phyloP scores from a whole-genome alignment of 2,113 vertebrate species.

The Nothoprocta pentlandii region DNA sequence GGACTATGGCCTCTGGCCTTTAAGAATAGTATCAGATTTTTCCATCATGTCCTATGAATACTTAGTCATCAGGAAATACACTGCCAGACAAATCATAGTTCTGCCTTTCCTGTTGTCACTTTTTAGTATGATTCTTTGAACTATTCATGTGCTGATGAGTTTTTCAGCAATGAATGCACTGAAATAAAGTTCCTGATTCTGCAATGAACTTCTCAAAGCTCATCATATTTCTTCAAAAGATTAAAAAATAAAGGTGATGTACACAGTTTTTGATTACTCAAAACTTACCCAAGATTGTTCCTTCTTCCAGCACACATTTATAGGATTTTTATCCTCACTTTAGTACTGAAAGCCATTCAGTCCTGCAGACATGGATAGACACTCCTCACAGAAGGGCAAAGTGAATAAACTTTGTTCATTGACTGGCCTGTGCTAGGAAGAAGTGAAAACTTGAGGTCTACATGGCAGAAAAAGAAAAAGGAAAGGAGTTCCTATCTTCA shows the following conservation, averaged over 20 bases:
- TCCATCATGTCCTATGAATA: constrained; percentile 39
- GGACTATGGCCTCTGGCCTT: constrained; percentile 51
- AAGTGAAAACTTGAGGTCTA: constrained; percentile 23
- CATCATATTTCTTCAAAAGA: not conserved
- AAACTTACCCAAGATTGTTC: not conserved
- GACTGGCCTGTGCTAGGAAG: constrained; percentile 10
- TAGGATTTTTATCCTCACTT: constrained; percentile 18
- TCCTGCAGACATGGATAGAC: not conserved
- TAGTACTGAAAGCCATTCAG: not conserved
- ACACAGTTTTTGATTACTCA: not conserved
- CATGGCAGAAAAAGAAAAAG: constrained; percentile 66
- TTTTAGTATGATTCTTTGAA: constrained; percentile 57
- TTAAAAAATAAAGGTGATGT: not conserved
- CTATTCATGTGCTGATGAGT: constrained; percentile 30
- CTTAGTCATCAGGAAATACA: constrained; percentile 45
- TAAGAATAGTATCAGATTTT: constrained; percentile 51
- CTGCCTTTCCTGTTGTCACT: constrained; percentile 65
- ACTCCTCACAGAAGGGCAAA: not conserved
- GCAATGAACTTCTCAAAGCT: not conserved
- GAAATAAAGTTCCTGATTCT: constrained; percentile 7
- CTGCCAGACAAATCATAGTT: constrained; percentile 36
- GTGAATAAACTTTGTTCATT: constrained; percentile 51
- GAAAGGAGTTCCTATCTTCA: constrained; percentile 63
- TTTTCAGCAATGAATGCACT: constrained; percentile 7
- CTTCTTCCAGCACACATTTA: not conserved